These are phyloP conservation scores for Neotoma lepida DNA, from an alignment of 2,113 vertebrate genomes.

Conservation along the genomic window DNA sequence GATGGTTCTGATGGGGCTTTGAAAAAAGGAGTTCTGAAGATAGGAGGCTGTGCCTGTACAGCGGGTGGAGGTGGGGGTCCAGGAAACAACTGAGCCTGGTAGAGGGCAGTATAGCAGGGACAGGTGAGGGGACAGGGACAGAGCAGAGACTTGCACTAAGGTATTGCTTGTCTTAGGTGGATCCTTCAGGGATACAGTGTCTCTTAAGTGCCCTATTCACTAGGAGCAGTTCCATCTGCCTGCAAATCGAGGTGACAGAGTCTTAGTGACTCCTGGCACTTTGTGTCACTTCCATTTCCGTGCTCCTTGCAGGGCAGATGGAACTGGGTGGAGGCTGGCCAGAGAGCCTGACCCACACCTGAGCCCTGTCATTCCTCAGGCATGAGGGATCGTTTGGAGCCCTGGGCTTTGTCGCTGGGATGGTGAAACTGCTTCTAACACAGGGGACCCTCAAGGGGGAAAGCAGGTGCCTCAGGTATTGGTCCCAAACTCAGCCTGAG, in stretches of 20 bases:
- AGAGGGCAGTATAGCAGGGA: too few species aligned
- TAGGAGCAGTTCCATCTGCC: not conserved
- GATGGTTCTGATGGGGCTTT: not conserved
- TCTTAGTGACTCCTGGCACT: slow-evolving; percentile 53
- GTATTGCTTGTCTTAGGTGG: not conserved
- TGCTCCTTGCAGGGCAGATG: not conserved
- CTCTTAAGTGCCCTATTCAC: not conserved
- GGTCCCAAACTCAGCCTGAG: not conserved
- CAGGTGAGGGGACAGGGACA: too few species aligned
- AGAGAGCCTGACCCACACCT: not conserved
- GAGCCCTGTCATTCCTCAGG: not conserved
- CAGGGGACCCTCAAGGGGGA: not conserved
- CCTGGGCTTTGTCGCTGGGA: not conserved
- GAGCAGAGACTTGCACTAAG: not conserved
- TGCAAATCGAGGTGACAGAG: slow-evolving; percentile 62
- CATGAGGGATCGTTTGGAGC: not conserved
- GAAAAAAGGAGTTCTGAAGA: too few species aligned
- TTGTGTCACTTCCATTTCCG: slow-evolving; percentile 59
- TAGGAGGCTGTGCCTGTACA: fast-evolving
- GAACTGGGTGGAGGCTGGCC: not conserved
- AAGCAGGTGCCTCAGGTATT: not conserved
- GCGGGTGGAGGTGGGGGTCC: too few species aligned
- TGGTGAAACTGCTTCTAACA: not conserved
- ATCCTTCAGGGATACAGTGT: not conserved
- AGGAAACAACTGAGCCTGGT: not conserved